Conservation (phyloP, 2,888 invertebrate genomes). For the Oxycera nigricornis region DNA sequence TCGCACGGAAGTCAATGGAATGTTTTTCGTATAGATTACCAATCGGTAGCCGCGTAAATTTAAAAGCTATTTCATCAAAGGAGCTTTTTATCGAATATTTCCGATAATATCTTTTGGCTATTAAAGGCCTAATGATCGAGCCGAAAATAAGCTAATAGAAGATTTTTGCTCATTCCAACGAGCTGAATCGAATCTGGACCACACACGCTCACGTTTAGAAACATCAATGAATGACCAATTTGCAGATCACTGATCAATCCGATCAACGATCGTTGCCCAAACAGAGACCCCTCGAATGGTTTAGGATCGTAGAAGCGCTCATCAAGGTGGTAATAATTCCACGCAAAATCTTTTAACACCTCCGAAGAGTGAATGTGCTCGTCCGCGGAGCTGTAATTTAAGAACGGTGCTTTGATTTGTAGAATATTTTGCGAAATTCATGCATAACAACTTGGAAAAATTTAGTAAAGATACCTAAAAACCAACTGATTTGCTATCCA, state of each 20-base stretch:
- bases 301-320: constrained; percentile 1
- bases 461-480: no score
- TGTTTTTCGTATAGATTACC: constrained; percentile 28
- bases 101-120: constrained; percentile 28
- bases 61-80: constrained; percentile 31
- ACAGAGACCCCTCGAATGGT: constrained; percentile 2
- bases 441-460: no score
- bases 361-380: constrained; percentile 11
- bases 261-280: constrained; percentile 23
- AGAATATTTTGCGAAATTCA: not conserved
- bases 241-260: constrained; percentile 38
- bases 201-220: constrained; percentile 27
- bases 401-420: not conserved
- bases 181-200: constrained; percentile 24
- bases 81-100: constrained; percentile 27
- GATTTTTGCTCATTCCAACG: constrained; percentile 22
- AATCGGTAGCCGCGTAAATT: constrained; percentile 34
- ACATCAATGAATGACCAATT: constrained; percentile 39
- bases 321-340: constrained; percentile 26
- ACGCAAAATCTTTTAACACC: constrained; percentile 32
- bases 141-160: not conserved
- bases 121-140: constrained; percentile 29
- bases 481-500: no score
- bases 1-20: constrained; percentile 24
- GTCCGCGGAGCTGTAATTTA: not conserved